Percentiles rank a stretch among this genome's conserved stretches.
Evolutionary conservation across 37 sponge, comb jelly and placozoan species (phyloP).

Genomic region (Eunapius fragilis): DNA sequence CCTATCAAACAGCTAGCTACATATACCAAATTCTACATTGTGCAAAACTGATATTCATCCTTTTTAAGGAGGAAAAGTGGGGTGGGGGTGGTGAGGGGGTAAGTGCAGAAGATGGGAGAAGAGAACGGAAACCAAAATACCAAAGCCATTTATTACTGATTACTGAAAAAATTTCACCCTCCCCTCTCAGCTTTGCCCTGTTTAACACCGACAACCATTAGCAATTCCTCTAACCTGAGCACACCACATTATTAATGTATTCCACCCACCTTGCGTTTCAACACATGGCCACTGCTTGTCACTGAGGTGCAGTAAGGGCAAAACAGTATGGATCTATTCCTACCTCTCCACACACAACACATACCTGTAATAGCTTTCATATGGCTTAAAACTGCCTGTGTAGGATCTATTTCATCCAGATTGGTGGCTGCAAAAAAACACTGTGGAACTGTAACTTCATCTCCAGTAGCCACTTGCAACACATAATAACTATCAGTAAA

Average conservation of each 20-base stretch:
- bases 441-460: background rate
- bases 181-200: too few relatives aligned
- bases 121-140: too few relatives aligned
- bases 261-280: slow-evolving; percentile 63
- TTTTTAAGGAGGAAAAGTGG: too few relatives aligned
- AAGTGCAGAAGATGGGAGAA: too few relatives aligned
- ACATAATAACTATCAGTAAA: slow-evolving; percentile 37
- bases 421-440: background rate
- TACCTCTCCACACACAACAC: background rate
- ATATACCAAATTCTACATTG: too few relatives aligned
- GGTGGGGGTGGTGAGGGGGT: too few relatives aligned
- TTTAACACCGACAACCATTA: background rate
- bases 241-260: background rate
- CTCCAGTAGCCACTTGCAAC: slow-evolving; percentile 9
- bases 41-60: too few relatives aligned
- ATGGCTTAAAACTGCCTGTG: background rate
- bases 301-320: background rate
- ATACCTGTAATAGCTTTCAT: slow-evolving; percentile 22
- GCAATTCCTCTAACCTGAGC: background rate
- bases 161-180: too few relatives aligned
- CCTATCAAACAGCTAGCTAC: too few relatives aligned
- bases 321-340: background rate
- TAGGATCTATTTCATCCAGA: slow-evolving; percentile 18
- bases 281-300: slow-evolving; percentile 8
- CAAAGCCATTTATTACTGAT: too few relatives aligned